Evolutionary conservation across 2,888 invertebrate genomes (phyloP).

Genomic region (Boloria selene): DNA sequence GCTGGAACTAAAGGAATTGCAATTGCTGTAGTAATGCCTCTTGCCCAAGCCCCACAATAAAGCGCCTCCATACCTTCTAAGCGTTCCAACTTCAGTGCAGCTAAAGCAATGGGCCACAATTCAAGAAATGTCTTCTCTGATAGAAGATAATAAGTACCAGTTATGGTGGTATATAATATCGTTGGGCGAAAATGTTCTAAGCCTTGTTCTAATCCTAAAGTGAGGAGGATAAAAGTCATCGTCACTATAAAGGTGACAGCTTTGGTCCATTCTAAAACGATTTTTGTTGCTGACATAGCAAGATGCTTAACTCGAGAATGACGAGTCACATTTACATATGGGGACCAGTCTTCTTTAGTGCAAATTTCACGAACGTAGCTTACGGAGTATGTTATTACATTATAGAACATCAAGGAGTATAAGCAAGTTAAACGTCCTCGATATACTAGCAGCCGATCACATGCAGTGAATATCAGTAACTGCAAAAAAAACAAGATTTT

Average conservation of each 20-base stretch:
- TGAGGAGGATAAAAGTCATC: constrained; percentile 88
- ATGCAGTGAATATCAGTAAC: constrained; percentile 88
- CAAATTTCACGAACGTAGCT: constrained; percentile 88
- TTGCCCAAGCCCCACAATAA: constrained; percentile 86
- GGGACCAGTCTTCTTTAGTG: constrained; percentile 89
- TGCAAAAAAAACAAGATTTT: constrained; percentile 54
- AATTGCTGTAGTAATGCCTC: constrained; percentile 80
- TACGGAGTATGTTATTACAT: constrained; percentile 89
- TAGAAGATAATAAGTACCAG: constrained; percentile 86
- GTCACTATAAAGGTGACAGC: constrained; percentile 90
- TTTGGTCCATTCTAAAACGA: constrained; percentile 91
- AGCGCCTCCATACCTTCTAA: constrained; percentile 88
- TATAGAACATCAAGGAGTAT: constrained; percentile 91
- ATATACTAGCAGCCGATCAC: constrained; percentile 85
- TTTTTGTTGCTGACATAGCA: constrained; percentile 91
- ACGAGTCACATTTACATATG: constrained; percentile 87
- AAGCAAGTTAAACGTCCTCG: constrained; percentile 85
- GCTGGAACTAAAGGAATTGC: constrained; percentile 83
- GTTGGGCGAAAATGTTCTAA: constrained; percentile 88
- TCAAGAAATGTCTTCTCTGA: constrained; percentile 88
- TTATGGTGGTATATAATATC: constrained; percentile 84
- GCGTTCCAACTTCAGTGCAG: constrained; percentile 82
- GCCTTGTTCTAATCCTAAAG: constrained; percentile 89
- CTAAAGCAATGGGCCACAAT: constrained; percentile 82
- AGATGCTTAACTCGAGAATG: constrained; percentile 89